Evolutionary conservation across 2,888 invertebrate species (phyloP).

Genomic region (Patella pellucida): DNA sequence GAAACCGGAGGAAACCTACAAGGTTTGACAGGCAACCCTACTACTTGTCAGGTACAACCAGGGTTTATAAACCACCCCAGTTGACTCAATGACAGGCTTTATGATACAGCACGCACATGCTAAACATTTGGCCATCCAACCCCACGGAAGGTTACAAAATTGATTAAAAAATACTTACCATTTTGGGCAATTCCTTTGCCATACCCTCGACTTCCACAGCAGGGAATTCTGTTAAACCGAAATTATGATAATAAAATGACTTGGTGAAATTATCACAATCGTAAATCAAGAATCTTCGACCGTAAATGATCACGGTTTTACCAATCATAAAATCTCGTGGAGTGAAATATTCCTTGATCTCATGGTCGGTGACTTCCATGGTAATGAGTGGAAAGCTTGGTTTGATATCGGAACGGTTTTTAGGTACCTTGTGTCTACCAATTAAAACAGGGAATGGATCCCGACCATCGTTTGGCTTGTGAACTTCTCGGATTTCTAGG

Average conservation of each 20-base stretch:
- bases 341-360: constrained; percentile 83
- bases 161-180: constrained; percentile 53
- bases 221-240: constrained; percentile 71
- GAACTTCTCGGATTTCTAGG: constrained; percentile 82
- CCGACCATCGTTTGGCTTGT: constrained; percentile 80
- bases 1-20: no score
- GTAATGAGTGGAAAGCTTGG: constrained; percentile 74
- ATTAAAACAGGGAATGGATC: constrained; percentile 84
- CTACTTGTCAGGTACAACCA: no score
- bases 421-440: constrained; percentile 79
- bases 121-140: no score
- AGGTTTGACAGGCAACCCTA: no score
- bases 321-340: constrained; percentile 85
- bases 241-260: constrained; percentile 78
- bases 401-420: constrained; percentile 59
- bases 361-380: constrained; percentile 80
- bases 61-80: no score
- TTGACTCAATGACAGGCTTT: no score
- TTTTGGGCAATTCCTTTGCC: constrained; percentile 58
- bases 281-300: constrained; percentile 78
- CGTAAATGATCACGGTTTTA: constrained; percentile 72
- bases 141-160: no score
- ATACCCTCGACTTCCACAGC: constrained; percentile 66
- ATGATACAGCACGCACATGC: no score
- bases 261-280: constrained; percentile 87